Evolutionary conservation across 2,888 invertebrate species (phyloP).

Genomic region (Slavum lentiscoides): DNA sequence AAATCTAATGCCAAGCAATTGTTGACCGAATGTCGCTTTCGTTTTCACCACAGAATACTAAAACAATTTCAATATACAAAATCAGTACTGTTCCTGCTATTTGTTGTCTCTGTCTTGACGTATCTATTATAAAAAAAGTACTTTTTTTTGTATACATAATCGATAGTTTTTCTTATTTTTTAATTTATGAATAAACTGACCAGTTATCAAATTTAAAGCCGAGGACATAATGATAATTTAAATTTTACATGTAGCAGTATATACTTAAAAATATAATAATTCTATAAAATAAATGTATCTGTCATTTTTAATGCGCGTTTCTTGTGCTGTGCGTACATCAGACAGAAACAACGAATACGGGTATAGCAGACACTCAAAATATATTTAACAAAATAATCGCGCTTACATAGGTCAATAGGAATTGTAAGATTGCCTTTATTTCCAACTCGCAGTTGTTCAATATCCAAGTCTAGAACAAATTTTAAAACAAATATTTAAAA

Average conservation of each 20-base stretch:
- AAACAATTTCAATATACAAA: conserved; percentile 1
- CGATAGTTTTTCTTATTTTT: neutral
- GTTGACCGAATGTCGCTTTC: conserved; percentile 76
- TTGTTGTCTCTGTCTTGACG: neutral
- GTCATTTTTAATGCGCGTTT: neutral
- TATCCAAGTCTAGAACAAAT: conserved; percentile 66
- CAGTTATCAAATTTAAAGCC: neutral
- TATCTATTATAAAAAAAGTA: neutral
- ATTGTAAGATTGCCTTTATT: conserved; percentile 69
- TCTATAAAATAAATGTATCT: neutral
- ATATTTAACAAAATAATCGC: neutral
- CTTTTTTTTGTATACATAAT: neutral
- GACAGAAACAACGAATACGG: too few species aligned
- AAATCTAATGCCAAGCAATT: conserved; percentile 77
- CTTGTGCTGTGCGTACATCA: too few species aligned
- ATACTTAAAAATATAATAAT: neutral
- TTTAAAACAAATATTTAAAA: conserved; percentile 35
- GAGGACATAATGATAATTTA: neutral
- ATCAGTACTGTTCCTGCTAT: neutral
- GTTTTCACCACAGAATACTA: conserved; percentile 56
- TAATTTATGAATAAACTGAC: neutral
- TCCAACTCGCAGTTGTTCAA: conserved; percentile 67
- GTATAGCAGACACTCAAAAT: neutral
- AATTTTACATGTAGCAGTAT: neutral
- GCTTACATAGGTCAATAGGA: conserved; percentile 68